These are phyloP conservation scores for Mythimna vitellina DNA, from an alignment of 2,888 invertebrate genomes.

Conservation along the genomic window DNA sequence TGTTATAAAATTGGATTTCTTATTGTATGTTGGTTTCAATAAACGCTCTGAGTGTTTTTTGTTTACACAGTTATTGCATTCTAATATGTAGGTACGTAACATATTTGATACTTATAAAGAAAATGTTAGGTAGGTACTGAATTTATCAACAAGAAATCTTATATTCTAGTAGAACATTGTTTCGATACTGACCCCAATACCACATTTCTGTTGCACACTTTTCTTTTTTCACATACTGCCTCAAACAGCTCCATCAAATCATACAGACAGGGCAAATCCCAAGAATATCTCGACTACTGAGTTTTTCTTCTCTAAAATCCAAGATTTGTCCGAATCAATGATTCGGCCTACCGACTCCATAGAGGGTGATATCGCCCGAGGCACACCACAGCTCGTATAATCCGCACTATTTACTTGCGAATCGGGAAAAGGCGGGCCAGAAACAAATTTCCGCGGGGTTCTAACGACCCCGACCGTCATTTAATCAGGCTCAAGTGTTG, in stretches of 20 bases:
- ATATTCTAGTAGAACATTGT: conserved; percentile 34
- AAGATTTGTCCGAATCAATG: conserved; percentile 69
- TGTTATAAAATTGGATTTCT: conserved; percentile 21
- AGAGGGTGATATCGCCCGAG: conserved; percentile 51
- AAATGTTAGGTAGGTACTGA: conserved; percentile 2
- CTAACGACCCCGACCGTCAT: conserved; percentile 82
- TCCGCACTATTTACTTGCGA: conserved; percentile 70
- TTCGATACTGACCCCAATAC: conserved; percentile 16
- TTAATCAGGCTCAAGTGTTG: conserved; percentile 86
- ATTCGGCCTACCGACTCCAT: conserved; percentile 50
- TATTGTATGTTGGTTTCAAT: conserved; percentile 3
- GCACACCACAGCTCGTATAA: conserved; percentile 65
- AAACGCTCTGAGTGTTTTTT: background rate
- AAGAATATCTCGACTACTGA: conserved; percentile 55
- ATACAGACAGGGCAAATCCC: conserved; percentile 34
- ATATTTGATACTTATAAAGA: conserved; percentile 9
- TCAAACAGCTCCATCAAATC: conserved; percentile 51
- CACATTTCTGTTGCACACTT: conserved; percentile 9
- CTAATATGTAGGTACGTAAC: too few relatives aligned
- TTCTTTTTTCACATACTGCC: conserved; percentile 34
- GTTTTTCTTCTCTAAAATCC: conserved; percentile 55
- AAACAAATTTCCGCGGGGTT: conserved; percentile 74
- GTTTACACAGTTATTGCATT: background rate
- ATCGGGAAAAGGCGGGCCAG: conserved; percentile 76
- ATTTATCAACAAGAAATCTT: conserved; percentile 20